Conservation (phyloP, 2,888 invertebrate genomes). For the Hemaris fuciformis region DNA sequence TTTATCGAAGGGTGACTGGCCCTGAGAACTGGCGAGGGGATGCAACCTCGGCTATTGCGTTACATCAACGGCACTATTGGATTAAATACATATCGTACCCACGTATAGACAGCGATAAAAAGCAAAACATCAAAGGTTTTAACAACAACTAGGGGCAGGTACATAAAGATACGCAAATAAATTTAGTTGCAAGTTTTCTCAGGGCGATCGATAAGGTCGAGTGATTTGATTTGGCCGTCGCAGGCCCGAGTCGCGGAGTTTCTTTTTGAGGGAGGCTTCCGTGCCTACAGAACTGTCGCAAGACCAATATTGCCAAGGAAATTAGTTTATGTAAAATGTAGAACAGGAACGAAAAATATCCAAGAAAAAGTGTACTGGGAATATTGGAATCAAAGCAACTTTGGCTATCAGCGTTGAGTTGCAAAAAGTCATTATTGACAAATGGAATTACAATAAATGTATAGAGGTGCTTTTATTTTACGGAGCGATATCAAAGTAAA, state of each 20-base stretch:
- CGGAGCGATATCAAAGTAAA: conserved; percentile 18
- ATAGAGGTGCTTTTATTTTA: conserved; percentile 10
- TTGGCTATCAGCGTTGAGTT: conserved; percentile 42
- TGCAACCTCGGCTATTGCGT: conserved; percentile 77
- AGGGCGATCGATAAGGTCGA: conserved; percentile 74
- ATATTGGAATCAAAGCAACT: conserved; percentile 71
- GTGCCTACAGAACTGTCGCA: conserved; percentile 76
- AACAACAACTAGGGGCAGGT: conserved; percentile 12
- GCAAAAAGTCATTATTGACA: conserved; percentile 52
- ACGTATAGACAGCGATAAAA: conserved; percentile 20
- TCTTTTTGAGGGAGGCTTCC: conserved; percentile 71
- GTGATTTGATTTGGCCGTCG: conserved; percentile 78
- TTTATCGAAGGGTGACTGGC: conserved; percentile 68
- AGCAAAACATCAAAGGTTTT: conserved; percentile 2
- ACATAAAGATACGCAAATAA: conserved; percentile 56
- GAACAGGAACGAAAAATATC: conserved; percentile 77
- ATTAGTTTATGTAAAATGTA: conserved; percentile 82
- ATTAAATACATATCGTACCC: conserved; percentile 64
- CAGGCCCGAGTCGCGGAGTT: conserved; percentile 65
- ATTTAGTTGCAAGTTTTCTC: conserved; percentile 72
- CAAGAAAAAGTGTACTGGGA: conserved; percentile 65
- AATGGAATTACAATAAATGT: conserved; percentile 48
- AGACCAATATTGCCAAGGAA: conserved; percentile 80
- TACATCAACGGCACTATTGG: conserved; percentile 75
- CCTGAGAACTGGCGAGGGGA: conserved; percentile 58